Evolutionary conservation across 2,888 invertebrate species (phyloP).

Genomic region (Agrochola macilenta): DNA sequence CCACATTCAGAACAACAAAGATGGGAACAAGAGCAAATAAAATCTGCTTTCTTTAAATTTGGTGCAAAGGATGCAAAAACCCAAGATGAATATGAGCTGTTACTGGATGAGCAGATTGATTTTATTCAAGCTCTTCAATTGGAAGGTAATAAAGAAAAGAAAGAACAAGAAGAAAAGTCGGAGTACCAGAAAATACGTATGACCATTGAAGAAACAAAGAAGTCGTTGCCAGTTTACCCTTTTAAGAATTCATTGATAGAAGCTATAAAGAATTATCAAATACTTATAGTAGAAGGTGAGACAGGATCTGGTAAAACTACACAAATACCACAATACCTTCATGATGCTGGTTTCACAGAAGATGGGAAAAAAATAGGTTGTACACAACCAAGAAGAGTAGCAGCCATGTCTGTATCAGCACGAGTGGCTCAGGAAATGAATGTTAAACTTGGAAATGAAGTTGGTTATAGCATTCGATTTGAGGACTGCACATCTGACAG

Average conservation of each 20-base stretch:
- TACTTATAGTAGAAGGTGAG: slow-evolving; percentile 99
- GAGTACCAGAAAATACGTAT: slow-evolving; percentile 93
- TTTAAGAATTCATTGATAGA: slow-evolving; percentile 97
- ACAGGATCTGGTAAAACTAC: slow-evolving; percentile 99
- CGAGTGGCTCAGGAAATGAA: slow-evolving; percentile 99
- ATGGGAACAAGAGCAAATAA: slow-evolving; percentile 99
- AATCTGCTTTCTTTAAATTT: slow-evolving; percentile 97
- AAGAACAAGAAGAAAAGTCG: slow-evolving; percentile 92
- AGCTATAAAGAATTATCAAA: slow-evolving; percentile 97
- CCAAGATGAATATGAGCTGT: slow-evolving; percentile 96
- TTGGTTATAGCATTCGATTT: slow-evolving; percentile 98
- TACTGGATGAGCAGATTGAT: slow-evolving; percentile 99
- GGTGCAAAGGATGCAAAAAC: slow-evolving; percentile 96
- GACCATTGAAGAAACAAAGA: slow-evolving; percentile 97
- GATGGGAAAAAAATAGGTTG: slow-evolving; percentile 98
- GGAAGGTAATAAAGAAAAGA: slow-evolving; percentile 92
- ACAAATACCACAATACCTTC: slow-evolving; percentile 99
- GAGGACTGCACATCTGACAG: slow-evolving; percentile 99
- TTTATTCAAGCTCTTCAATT: slow-evolving; percentile 97
- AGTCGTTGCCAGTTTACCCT: slow-evolving; percentile 97
- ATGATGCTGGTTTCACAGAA: slow-evolving; percentile 97
- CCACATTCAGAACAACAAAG: slow-evolving; percentile 96
- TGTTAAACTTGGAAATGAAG: slow-evolving; percentile 98
- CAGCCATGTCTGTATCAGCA: slow-evolving; percentile 99
- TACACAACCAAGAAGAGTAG: slow-evolving; percentile 99